Evolutionary conservation across 37 sponge, comb jelly and placozoan genomes (phyloP).

Genomic region (Bolinopsis microptera): DNA sequence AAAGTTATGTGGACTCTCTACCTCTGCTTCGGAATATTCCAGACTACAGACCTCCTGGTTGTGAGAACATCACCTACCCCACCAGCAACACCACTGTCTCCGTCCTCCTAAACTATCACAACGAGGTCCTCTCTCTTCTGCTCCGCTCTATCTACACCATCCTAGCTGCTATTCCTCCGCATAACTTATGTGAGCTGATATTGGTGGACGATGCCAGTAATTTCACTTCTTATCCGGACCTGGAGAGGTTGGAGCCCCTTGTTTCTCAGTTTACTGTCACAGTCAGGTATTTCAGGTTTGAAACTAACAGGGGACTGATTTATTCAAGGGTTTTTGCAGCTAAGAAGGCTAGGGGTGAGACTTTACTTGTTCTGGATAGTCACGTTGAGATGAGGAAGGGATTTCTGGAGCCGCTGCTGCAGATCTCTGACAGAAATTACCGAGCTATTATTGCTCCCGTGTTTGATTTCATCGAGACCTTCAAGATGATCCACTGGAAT

Average conservation of each 20-base stretch:
- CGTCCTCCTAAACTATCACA: not conserved
- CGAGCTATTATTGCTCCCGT: not conserved
- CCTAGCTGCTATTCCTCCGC: not conserved
- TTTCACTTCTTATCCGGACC: not conserved
- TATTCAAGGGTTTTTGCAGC: not conserved
- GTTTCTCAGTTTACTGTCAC: not conserved
- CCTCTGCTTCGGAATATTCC: not conserved
- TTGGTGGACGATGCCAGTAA: not conserved
- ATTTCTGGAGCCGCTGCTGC: not conserved
- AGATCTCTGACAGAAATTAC: not conserved
- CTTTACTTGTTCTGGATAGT: not conserved
- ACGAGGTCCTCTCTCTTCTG: conserved; percentile 27
- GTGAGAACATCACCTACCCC: not conserved
- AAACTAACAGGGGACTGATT: not conserved
- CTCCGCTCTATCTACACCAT: conserved; percentile 28
- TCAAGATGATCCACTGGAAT: not conserved
- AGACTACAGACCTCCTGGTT: not conserved
- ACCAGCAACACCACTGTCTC: not conserved
- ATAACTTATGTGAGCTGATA: not conserved
- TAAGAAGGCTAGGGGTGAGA: not conserved
- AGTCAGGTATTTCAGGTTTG: not conserved
- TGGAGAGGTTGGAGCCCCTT: not conserved
- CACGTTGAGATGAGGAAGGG: not conserved
- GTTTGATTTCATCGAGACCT: not conserved
- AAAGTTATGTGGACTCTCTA: conserved; percentile 3